A percentile compares a stretch with the other conserved stretches of the same genome.
These are phyloP conservation scores for Cheilinus undulatus DNA, from an alignment of 2,113 vertebrate species.

Conservation along the genomic window DNA sequence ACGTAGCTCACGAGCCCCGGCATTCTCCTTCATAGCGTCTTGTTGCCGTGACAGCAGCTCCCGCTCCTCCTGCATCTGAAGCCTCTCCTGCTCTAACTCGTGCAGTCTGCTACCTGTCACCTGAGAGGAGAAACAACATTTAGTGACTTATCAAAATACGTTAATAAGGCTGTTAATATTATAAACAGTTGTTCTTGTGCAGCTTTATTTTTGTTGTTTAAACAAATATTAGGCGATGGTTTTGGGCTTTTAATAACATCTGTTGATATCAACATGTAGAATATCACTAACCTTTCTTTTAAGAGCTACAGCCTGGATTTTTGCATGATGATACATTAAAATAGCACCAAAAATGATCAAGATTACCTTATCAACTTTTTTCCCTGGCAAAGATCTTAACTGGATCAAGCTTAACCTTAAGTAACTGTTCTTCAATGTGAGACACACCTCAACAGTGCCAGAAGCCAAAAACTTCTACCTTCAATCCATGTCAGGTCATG, in stretches of 20 bases:
- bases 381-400: background rate
- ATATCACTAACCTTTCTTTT: background rate
- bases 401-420: background rate
- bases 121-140: conserved; percentile 24
- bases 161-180: background rate
- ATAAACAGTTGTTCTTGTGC: background rate
- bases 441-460: background rate
- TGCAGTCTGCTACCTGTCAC: conserved; percentile 89
- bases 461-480: background rate
- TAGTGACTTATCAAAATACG: no score
- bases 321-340: background rate
- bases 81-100: conserved; percentile 92
- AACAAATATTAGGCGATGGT: background rate
- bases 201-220: background rate
- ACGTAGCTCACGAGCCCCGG: conserved; percentile 90
- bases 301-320: background rate
- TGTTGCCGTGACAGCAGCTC: conserved; percentile 92
- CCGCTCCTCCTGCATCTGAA: conserved; percentile 89
- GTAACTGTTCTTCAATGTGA: background rate
- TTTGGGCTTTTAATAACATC: no score
- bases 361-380: background rate
- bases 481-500: background rate
- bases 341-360: background rate
- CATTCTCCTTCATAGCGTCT: conserved; percentile 89
- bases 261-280: background rate